Conservation (phyloP, 1,140 invertebrate genomes). For the Drosophila tsacasi region DNA sequence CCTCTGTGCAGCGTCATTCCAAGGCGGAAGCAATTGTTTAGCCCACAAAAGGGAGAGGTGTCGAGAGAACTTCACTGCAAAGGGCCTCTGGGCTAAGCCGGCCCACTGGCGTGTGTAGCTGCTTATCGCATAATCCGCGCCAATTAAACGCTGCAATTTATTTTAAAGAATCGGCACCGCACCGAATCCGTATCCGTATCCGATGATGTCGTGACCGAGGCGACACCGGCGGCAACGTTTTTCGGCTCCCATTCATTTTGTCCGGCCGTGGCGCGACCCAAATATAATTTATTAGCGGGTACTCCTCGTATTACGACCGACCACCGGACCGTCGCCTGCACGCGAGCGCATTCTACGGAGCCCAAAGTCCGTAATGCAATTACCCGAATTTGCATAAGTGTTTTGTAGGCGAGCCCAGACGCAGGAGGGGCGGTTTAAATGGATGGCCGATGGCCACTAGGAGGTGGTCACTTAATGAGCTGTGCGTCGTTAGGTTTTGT, state of each 20-base stretch:
- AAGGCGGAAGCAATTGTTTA: conserved; percentile 64
- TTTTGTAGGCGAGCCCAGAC: conserved; percentile 64
- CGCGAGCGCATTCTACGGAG: conserved; percentile 50
- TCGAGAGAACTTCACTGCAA: conserved; percentile 10
- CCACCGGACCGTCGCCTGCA: conserved; percentile 18
- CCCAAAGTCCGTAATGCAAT: conserved; percentile 67
- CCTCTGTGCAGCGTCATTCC: conserved; percentile 64
- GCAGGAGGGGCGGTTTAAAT: conserved; percentile 27
- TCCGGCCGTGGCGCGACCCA: conserved; percentile 22
- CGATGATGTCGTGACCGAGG: conserved; percentile 28
- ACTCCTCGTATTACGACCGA: conserved; percentile 22
- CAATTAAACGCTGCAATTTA: conserved; percentile 78
- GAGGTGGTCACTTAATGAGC: conserved; percentile 51
- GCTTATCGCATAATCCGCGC: conserved; percentile 71
- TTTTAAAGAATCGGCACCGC: conserved; percentile 38
- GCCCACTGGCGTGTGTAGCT: conserved; percentile 53
- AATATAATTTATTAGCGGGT: conserved; percentile 59
- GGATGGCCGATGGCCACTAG: conserved; percentile 5
- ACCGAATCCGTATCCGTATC: background rate
- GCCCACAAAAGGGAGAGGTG: conserved; percentile 26
- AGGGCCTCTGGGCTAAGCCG: conserved; percentile 27
- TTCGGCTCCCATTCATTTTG: conserved; percentile 46
- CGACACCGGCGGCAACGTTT: conserved; percentile 45
- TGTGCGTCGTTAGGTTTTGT: conserved; percentile 51
- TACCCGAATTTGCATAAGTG: conserved; percentile 76